Conservation (phyloP, 2,113 vertebrate species). For the Sinocyclocheilus anophthalmus region DNA sequence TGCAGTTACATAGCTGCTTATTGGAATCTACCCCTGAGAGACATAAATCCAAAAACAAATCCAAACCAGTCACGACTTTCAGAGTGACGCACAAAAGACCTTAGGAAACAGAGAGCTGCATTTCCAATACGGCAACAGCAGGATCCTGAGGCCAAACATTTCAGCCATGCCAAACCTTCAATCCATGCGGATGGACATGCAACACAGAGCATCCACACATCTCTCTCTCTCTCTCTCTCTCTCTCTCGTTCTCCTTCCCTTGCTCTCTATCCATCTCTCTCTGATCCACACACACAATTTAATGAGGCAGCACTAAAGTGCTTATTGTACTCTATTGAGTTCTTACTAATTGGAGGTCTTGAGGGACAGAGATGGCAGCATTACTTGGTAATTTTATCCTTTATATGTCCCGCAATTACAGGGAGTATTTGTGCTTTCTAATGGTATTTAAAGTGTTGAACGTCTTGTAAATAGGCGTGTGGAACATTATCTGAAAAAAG, state of each 20-base stretch:
- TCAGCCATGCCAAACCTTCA: constrained; percentile 11
- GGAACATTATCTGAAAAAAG: neutral
- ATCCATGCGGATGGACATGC: neutral
- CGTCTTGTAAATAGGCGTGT: neutral
- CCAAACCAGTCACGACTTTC: constrained; percentile 3
- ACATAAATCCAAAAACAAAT: constrained; percentile 25
- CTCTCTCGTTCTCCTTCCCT: constrained; percentile 50
- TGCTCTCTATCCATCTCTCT: constrained; percentile 52
- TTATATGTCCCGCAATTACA: constrained; percentile 29
- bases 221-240: constrained; percentile 41
- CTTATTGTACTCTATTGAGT: constrained; percentile 49
- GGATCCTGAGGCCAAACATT: constrained; percentile 30
- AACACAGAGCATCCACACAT: constrained; percentile 19
- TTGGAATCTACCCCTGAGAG: constrained; percentile 3
- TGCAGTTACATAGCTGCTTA: neutral
- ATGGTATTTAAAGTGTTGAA: constrained; percentile 6
- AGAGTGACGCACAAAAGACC: neutral
- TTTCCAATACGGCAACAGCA: constrained; percentile 15
- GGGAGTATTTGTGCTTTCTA: constrained; percentile 36
- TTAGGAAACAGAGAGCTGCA: constrained; percentile 1
- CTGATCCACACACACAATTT: constrained; percentile 41
- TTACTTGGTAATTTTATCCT: constrained; percentile 41
- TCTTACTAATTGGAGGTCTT: constrained; percentile 50
- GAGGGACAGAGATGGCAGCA: constrained; percentile 26
- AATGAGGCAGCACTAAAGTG: constrained; percentile 43